phyloP scores from a whole-genome alignment of 2,113 vertebrate species.

The Misgurnus mizolepis region DNA sequence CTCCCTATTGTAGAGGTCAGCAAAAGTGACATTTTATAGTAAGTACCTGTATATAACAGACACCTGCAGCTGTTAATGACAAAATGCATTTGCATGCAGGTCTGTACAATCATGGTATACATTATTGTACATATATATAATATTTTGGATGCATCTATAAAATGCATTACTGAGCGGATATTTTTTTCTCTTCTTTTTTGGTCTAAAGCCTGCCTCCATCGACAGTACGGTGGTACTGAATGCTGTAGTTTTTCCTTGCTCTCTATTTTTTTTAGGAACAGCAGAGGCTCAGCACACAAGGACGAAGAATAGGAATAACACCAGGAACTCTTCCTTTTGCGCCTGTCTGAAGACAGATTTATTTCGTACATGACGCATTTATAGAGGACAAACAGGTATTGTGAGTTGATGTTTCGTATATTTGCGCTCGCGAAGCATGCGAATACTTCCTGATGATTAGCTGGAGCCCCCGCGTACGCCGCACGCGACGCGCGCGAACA shows the following conservation, averaged over 20 bases:
- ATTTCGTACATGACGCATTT: constrained; percentile 52
- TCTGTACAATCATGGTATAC: background rate
- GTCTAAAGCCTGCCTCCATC: constrained; percentile 70
- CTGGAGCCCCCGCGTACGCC: constrained; percentile 5
- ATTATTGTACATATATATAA: background rate
- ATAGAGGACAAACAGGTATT: constrained; percentile 68
- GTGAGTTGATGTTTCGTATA: background rate
- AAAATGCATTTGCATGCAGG: background rate
- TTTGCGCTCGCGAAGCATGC: constrained; percentile 21
- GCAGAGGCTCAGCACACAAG: constrained; percentile 60
- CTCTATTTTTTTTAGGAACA: constrained; percentile 50
- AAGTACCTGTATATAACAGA: background rate
- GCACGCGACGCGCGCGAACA: constrained; percentile 14
- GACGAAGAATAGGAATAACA: constrained; percentile 59
- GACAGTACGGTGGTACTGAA: constrained; percentile 62
- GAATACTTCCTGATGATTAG: constrained; percentile 42
- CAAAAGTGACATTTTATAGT: constrained; percentile 7
- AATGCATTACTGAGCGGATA: background rate
- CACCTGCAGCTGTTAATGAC: constrained; percentile 8
- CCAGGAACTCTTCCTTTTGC: constrained; percentile 50
- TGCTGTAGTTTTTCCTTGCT: constrained; percentile 49
- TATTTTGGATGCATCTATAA: background rate
- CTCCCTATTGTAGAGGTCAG: background rate
- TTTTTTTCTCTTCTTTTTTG: constrained; percentile 49
- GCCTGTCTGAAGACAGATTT: constrained; percentile 51